These are phyloP conservation scores for Neotragus moschatus DNA, from an alignment of 2,113 vertebrate genomes.

Conservation along the genomic window DNA sequence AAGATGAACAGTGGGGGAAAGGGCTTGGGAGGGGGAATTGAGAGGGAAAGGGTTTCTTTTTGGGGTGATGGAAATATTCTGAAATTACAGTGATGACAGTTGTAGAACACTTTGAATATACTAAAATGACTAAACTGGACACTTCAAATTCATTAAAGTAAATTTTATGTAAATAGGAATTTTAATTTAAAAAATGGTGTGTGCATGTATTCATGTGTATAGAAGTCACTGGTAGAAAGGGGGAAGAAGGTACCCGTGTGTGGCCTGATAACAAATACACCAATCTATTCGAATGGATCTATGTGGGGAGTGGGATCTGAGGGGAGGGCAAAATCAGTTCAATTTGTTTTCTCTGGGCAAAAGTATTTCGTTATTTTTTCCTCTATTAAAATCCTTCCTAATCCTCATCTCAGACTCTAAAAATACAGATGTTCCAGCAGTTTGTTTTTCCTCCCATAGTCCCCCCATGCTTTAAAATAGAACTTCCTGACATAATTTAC, in stretches of 20 bases:
- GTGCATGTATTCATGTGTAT: not conserved
- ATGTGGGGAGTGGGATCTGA: not conserved
- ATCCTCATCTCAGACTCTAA: not conserved
- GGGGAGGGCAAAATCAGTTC: not conserved
- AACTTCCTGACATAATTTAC: not conserved
- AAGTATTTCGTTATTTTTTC: not conserved
- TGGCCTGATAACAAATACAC: not conserved
- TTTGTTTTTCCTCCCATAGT: not conserved
- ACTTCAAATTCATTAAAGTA: not conserved
- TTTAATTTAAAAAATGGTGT: not conserved
- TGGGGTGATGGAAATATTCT: not conserved
- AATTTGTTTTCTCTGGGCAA: not conserved
- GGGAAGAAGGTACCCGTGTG: not conserved
- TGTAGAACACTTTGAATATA: not conserved
- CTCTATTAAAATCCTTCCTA: not conserved
- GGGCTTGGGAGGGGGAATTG: not conserved
- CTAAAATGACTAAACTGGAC: not conserved
- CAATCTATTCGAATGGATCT: not conserved
- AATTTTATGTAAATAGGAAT: not conserved
- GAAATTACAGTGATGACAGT: not conserved
- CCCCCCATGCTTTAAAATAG: not conserved
- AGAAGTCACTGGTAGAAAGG: not conserved
- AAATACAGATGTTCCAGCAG: not conserved
- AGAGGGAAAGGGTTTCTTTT: not conserved
- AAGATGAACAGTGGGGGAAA: not conserved